Conservation (phyloP, 2,888 invertebrate species). For the Pemphredon lugubris region DNA sequence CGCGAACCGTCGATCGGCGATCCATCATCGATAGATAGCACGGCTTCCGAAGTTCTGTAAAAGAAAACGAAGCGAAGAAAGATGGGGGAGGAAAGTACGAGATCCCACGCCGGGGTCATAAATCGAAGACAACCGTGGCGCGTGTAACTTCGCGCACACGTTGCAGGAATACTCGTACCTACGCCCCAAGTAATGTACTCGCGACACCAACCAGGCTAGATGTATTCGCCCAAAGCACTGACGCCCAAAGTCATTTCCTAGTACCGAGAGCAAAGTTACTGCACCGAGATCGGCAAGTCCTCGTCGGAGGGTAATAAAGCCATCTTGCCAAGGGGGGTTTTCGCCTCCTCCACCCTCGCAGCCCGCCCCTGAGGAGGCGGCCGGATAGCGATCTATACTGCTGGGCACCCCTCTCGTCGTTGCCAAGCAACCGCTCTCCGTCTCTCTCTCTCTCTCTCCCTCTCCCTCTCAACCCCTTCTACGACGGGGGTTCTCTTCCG, state of each 20-base stretch:
- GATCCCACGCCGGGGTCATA: too few species aligned
- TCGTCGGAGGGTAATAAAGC: constrained; percentile 79
- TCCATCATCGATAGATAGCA: too few species aligned
- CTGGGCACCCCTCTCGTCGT: constrained; percentile 69
- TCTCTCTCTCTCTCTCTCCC: constrained; percentile 37
- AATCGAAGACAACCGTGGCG: too few species aligned
- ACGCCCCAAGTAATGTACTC: background rate
- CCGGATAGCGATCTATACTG: constrained; percentile 74
- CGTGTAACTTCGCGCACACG: too few species aligned
- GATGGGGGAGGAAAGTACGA: too few species aligned
- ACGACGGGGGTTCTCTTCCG: constrained; percentile 47
- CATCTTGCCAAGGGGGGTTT: constrained; percentile 77
- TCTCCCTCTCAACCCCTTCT: constrained; percentile 60
- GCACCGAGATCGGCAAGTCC: constrained; percentile 72
- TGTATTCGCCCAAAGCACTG: constrained; percentile 40
- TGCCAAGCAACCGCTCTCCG: constrained; percentile 51
- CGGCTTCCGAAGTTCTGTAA: too few species aligned
- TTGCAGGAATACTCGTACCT: background rate
- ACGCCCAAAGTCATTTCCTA: constrained; percentile 74
- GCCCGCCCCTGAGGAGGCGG: constrained; percentile 67
- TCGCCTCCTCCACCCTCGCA: constrained; percentile 64
- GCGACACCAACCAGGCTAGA: background rate
- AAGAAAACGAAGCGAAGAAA: too few species aligned
- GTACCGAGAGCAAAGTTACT: constrained; percentile 71
- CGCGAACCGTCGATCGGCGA: too few species aligned